A percentile compares a stretch with the other conserved stretches of the same genome.
phyloP scores from a whole-genome alignment of 30 jellyfish, hydroid and myxozoan genomes.

The Phacellophora camtschatica region DNA sequence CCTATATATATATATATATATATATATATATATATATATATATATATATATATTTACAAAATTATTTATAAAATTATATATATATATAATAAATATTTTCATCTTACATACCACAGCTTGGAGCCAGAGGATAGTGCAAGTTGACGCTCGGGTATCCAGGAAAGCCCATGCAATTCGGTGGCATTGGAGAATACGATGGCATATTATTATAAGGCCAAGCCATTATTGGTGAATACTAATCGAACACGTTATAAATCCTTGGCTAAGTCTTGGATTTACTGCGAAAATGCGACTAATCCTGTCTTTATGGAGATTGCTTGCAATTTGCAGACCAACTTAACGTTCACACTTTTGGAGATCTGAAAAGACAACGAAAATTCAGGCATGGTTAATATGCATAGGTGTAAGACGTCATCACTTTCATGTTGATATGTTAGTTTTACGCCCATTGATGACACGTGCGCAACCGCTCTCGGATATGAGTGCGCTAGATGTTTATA shows the following conservation, averaged over 20 bases:
- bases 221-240: conserved; percentile 37
- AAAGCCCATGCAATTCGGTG: conserved; percentile 89
- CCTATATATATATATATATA: too few relatives aligned
- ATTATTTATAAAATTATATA: too few relatives aligned
- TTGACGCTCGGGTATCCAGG: conserved; percentile 98
- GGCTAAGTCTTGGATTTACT: conserved; percentile 68
- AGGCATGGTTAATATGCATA: conserved; percentile 15
- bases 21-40: too few relatives aligned
- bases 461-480: conserved; percentile 55
- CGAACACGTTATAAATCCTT: conserved; percentile 49
- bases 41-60: background rate
- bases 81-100: background rate
- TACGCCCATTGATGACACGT: conserved; percentile 79
- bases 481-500: conserved; percentile 20
- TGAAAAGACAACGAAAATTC: conserved; percentile 13
- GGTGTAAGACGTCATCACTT: conserved; percentile 34
- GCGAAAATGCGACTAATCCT: conserved; percentile 73
- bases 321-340: conserved; percentile 38
- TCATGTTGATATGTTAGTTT: conserved; percentile 32
- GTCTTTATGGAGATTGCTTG: conserved; percentile 64
- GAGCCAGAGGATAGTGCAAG: conserved; percentile 94
- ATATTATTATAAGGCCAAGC: conserved; percentile 98
- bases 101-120: conserved; percentile 90
- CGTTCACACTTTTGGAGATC: conserved; percentile 67
- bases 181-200: conserved; percentile 96